phyloP scores from a whole-genome alignment of 2,797 vertebrate species.

The Margarornis squamiger region DNA sequence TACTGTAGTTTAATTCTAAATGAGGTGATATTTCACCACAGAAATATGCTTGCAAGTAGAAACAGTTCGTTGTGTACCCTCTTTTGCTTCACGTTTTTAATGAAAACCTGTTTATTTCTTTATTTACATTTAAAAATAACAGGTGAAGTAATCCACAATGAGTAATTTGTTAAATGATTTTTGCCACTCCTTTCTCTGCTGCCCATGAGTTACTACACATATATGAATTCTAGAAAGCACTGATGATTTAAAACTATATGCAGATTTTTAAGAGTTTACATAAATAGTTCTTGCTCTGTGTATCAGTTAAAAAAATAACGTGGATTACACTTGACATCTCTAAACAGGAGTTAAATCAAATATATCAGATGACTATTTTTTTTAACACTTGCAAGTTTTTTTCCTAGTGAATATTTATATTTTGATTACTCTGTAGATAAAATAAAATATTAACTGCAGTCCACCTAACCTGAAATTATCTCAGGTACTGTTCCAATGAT shows the following conservation, averaged over 20 bases:
- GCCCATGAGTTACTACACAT: neutral
- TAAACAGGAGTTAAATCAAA: neutral
- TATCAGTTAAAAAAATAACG: neutral
- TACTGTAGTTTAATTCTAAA: neutral
- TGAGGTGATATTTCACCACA: neutral
- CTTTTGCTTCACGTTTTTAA: neutral
- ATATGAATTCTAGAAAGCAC: neutral
- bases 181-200: neutral
- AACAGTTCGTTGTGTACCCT: neutral
- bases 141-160: neutral
- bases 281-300: neutral
- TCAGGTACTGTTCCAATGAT: neutral
- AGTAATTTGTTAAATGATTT: neutral
- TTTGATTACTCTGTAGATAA: neutral
- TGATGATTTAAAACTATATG: neutral
- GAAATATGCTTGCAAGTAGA: neutral
- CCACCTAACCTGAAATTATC: neutral
- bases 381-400: neutral
- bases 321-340: neutral
- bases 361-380: neutral
- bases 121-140: neutral
- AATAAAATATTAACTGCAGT: neutral
- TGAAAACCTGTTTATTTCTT: neutral
- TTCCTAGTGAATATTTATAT: neutral
- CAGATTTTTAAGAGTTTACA: neutral